phyloP scores from a whole-genome alignment of 1,140 invertebrate species.

The Laodelphax striatellus region DNA sequence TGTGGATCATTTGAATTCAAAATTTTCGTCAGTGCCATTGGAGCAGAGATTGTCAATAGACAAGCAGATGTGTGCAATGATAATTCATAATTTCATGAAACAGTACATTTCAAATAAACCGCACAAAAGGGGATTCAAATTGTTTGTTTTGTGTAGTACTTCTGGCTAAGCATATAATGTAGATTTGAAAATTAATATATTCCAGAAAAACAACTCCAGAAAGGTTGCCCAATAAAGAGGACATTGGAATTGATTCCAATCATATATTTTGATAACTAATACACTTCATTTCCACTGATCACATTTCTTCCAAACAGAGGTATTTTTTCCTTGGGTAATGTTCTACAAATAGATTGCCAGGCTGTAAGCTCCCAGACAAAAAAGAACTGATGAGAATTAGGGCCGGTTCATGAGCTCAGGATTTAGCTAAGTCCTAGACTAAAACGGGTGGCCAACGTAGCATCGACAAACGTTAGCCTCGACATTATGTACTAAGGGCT shows the following conservation, averaged over 20 bases:
- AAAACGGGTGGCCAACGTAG: no score
- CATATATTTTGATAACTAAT: slow-evolving; percentile 26
- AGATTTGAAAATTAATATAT: slow-evolving; percentile 18
- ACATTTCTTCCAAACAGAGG: no score
- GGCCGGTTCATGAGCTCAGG: no score
- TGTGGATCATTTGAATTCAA: slow-evolving; percentile 2
- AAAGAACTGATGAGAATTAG: no score
- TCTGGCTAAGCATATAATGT: slow-evolving; percentile 22
- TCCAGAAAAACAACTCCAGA: neutral
- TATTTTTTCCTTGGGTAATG: no score
- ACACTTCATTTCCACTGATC: slow-evolving; percentile 15
- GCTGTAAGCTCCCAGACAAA: no score
- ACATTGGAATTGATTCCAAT: neutral
- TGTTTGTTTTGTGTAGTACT: slow-evolving; percentile 17
- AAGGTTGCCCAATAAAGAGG: no score
- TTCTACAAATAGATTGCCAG: no score
- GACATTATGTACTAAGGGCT: no score
- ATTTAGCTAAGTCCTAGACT: no score
- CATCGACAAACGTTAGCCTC: no score
- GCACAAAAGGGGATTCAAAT: slow-evolving; percentile 21
- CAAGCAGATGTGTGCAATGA: slow-evolving; percentile 12
- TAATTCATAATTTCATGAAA: slow-evolving; percentile 7
- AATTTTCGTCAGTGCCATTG: slow-evolving; percentile 4
- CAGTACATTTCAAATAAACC: slow-evolving; percentile 24
- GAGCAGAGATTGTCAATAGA: slow-evolving; percentile 11